phyloP scores from a whole-genome alignment of 2,797 vertebrate species.

The Centroberyx gerrardi region DNA sequence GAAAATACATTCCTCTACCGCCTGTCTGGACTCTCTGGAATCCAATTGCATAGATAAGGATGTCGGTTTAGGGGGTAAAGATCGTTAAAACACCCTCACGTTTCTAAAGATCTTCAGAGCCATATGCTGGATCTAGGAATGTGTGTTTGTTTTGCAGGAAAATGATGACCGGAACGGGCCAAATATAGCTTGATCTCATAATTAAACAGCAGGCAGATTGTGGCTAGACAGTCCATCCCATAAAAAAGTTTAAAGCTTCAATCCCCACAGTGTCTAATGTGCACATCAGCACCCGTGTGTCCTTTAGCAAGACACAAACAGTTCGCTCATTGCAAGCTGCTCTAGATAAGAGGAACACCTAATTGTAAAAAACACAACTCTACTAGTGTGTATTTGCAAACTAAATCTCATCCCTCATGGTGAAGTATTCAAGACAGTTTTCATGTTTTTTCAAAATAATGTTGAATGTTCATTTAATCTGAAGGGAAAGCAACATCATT shows the following conservation, averaged over 20 bases:
- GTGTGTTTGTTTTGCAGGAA: constrained; percentile 62
- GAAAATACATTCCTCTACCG: constrained; percentile 82
- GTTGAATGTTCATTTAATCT: too few relatives aligned
- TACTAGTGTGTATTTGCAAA: too few relatives aligned
- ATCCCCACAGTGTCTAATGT: constrained; percentile 5
- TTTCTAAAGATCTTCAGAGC: constrained; percentile 62
- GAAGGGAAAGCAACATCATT: too few relatives aligned
- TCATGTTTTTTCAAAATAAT: too few relatives aligned
- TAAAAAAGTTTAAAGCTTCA: not conserved
- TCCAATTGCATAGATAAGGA: constrained; percentile 72
- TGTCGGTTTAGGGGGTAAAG: constrained; percentile 54
- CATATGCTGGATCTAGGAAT: constrained; percentile 54
- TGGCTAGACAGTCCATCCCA: not conserved
- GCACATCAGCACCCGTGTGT: constrained; percentile 11
- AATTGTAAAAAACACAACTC: too few relatives aligned
- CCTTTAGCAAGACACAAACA: too few relatives aligned
- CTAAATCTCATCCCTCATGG: too few relatives aligned
- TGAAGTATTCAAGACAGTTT: too few relatives aligned
- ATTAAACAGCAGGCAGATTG: constrained; percentile 20
- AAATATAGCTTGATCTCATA: constrained; percentile 62
- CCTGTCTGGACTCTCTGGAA: constrained; percentile 68
- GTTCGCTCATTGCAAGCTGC: too few relatives aligned
- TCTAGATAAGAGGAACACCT: too few relatives aligned
- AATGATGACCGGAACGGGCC: constrained; percentile 40
- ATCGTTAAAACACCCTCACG: constrained; percentile 69